These are phyloP conservation scores for Perccottus glenii DNA, from an alignment of 2,113 vertebrate species.

Conservation along the genomic window DNA sequence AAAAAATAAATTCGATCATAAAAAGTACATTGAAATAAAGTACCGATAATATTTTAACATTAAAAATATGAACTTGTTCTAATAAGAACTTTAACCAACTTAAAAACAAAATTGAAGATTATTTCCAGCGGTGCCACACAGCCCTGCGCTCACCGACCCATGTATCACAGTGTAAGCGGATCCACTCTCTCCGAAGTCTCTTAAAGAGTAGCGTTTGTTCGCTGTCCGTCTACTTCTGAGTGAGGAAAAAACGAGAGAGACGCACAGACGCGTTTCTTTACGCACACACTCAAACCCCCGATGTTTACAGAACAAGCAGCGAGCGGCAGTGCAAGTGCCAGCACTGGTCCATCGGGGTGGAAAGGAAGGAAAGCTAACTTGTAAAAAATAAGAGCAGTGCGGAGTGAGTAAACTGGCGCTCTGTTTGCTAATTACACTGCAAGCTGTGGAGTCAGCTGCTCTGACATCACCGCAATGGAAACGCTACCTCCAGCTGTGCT, in stretches of 20 bases:
- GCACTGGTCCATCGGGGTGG: slow-evolving; percentile 52
- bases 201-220: slow-evolving; percentile 36
- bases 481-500: slow-evolving; percentile 92
- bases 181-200: slow-evolving; percentile 45
- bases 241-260: slow-evolving; percentile 46
- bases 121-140: slow-evolving; percentile 42
- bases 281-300: slow-evolving; percentile 36
- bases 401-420: slow-evolving; percentile 80
- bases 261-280: slow-evolving; percentile 40
- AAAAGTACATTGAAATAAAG: background rate
- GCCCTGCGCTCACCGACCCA: slow-evolving; percentile 57
- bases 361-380: slow-evolving; percentile 58
- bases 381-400: slow-evolving; percentile 59
- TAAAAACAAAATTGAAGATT: slow-evolving; percentile 24
- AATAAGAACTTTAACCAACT: slow-evolving; percentile 47
- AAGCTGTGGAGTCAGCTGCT: slow-evolving; percentile 97
- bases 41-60: background rate
- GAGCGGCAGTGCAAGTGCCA: slow-evolving; percentile 31
- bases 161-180: slow-evolving; percentile 36
- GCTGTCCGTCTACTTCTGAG: slow-evolving; percentile 40
- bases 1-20: background rate
- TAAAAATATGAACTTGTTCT: background rate
- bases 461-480: slow-evolving; percentile 91
- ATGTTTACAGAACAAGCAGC: slow-evolving; percentile 54
- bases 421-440: slow-evolving; percentile 91